Base-by-base conservation (phyloP, 2,797 vertebrate genomes). In the Fringilla coelebs region DNA sequence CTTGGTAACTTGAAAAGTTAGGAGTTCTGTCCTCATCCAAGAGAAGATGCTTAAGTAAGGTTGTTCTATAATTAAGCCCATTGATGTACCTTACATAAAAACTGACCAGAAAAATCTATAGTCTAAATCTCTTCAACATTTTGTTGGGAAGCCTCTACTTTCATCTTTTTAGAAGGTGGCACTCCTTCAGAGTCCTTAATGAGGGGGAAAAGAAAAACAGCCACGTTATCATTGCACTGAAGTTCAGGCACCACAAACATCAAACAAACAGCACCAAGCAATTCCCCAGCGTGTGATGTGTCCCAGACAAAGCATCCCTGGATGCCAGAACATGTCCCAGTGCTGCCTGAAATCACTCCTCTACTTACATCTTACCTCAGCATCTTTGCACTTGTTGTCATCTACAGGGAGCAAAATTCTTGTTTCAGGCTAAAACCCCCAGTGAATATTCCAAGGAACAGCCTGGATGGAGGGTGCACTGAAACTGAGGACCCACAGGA, bases 91-190 rank as follows among this genome's bases (percentile, higher is more conserved):
- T 97, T 97, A 97, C 94, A 97, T 83, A 96, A 97, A 95, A 97
- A 97, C 93, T 93, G 97, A 97, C 94, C 96, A 95, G 61, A 93
- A 93, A 96, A 93, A 77, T 79, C 76, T 94, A 97, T 75, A 85
- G 94, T 95, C 98, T 99, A 99, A 98, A 99, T 99, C 97, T 99
- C 99, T 96, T 99, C 99, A 81, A 98, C 97, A 94, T 98, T 99
- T 98, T 98, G 98, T 97, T 99, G 98, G 76, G 99, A 98, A 96
- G 98, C 98, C 97, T 99, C 99, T 98, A 97, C 97, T 98, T 99
- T 99, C 98, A 98, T 98, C 97, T 99, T 99, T 98, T 99, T 99
- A 92, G 96, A 98, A 96, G 98, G 98, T 13, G 99, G 99, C 74
- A 96, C 98, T 94, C 99, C 99, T 97, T 99, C 99, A 96, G 98